Conservation (phyloP, 2,888 invertebrate species). For the Trichogramma dendrolimi region DNA sequence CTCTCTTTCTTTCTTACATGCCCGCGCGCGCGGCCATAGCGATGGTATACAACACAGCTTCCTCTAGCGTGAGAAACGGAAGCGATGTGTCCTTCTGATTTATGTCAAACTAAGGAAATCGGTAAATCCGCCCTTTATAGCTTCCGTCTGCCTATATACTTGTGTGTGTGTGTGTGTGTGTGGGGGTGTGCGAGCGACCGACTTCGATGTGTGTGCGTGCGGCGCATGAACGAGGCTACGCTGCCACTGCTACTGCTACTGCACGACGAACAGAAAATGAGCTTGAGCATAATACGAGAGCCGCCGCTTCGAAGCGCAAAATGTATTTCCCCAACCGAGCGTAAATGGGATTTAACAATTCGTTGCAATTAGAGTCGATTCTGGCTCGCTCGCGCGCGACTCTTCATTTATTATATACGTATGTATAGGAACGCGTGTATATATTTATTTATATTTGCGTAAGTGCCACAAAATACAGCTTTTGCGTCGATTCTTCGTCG, state of each 20-base stretch:
- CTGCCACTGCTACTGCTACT: too few species aligned
- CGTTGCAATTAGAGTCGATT: constrained; percentile 26
- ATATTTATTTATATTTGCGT: too few species aligned
- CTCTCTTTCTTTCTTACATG: neutral
- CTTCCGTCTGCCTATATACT: constrained; percentile 15
- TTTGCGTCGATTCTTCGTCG: too few species aligned
- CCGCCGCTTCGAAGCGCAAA: constrained; percentile 17
- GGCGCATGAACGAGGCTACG: too few species aligned
- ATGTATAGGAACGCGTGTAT: too few species aligned
- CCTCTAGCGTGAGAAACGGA: constrained; percentile 36
- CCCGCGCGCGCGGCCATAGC: neutral
- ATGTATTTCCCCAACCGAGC: constrained; percentile 13
- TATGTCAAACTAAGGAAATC: constrained; percentile 38
- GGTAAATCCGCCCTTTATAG: constrained; percentile 28
- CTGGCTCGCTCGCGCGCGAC: neutral
- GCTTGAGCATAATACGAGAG: neutral
- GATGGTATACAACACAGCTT: neutral
- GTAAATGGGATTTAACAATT: constrained; percentile 26
- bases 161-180: neutral
- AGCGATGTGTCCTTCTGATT: constrained; percentile 44
- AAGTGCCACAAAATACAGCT: too few species aligned
- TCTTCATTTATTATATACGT: too few species aligned
- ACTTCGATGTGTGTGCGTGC: too few species aligned
- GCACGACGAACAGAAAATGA: too few species aligned
- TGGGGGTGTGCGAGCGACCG: neutral